Evolutionary conservation across 2,888 invertebrate genomes (phyloP), one percentile per base, ranked within the genome.

Genomic region (Orthosia gracilis): DNA sequence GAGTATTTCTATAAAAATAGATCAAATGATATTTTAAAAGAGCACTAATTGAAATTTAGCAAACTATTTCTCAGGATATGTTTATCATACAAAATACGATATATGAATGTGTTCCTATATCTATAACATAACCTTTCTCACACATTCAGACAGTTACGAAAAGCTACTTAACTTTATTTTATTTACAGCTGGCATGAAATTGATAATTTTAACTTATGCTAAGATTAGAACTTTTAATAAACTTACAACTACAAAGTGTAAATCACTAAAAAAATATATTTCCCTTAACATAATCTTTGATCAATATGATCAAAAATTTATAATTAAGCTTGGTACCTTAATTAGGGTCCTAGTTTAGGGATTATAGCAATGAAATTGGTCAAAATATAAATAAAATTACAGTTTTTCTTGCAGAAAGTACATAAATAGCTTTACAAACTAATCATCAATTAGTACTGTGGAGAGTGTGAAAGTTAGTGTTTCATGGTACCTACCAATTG

Each of bases 301-400:
- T 23, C 31, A 15, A 62, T 67, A 62, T 73, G 47, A 62, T 74
- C 54, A 55, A 40, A 40, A 9, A 40, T 26, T 26, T 23, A 63
- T 57, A 23, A 69, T 13, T 49, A 26, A 69, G 59, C 26, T 59
- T 47, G n/a, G 18, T 59, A 40, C 59, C 40, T 40, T 59, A 59
- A 40, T 55, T 57, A 57, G n/a, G 21, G 40, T 47, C 31, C 15
- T 52, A 40, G 13, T n/a, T n/a, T 31, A 58, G 45, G 49, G 17
- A 15, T 40, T n/a, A 52, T 12, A n/a, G 40, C 59, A 61, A 47
- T 23, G n/a, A 18, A 61, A 55, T 31, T 61, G 12, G 26, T 21
- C n/a, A 45, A 61, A 61, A 9, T 21, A 40, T 59, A 59, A 59
- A 12, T 12, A 26, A 17, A 3, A 4, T 18, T 18, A 9, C 11